These are phyloP conservation scores for Drosophila melanica DNA, from an alignment of 1,140 invertebrate genomes.

Conservation along the genomic window DNA sequence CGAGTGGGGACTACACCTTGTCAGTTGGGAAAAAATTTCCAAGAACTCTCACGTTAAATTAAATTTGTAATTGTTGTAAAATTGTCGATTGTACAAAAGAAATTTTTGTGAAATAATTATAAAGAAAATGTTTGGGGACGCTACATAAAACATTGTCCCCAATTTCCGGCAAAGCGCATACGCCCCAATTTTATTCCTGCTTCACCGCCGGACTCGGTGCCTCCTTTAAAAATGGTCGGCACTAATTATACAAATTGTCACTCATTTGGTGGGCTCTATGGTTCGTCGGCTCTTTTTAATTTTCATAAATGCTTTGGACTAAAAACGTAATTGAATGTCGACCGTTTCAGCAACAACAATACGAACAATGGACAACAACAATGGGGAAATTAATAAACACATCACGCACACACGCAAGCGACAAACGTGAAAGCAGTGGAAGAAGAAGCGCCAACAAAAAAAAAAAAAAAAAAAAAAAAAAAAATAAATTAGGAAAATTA, in stretches of 20 bases:
- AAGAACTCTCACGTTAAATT: slow-evolving; percentile 7
- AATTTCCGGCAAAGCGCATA: slow-evolving; percentile 44
- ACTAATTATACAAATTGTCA: slow-evolving; percentile 69
- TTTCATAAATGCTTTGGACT: slow-evolving; percentile 66
- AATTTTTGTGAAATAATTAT: slow-evolving; percentile 26
- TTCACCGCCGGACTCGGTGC: background rate
- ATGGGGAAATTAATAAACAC: slow-evolving; percentile 59
- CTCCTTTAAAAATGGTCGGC: background rate
- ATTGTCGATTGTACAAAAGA: slow-evolving; percentile 23
- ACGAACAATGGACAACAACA: slow-evolving; percentile 33
- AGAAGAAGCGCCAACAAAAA: background rate
- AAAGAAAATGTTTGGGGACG: slow-evolving; percentile 24
- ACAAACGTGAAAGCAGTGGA: slow-evolving; percentile 8
- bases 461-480: background rate
- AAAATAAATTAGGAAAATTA: slow-evolving; percentile 23
- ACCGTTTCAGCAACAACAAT: slow-evolving; percentile 29
- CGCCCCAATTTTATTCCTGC: slow-evolving; percentile 17
- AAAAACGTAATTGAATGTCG: slow-evolving; percentile 66
- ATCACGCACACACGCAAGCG: slow-evolving; percentile 63
- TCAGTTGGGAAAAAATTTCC: background rate
- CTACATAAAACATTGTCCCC: slow-evolving; percentile 27
- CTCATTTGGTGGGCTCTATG: slow-evolving; percentile 38
- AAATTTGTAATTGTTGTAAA: slow-evolving; percentile 21
- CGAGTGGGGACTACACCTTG: background rate
- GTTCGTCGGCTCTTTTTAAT: slow-evolving; percentile 49